These are phyloP conservation scores for Tipula helvola DNA, from an alignment of 2,888 invertebrate species.

Conservation along the genomic window DNA sequence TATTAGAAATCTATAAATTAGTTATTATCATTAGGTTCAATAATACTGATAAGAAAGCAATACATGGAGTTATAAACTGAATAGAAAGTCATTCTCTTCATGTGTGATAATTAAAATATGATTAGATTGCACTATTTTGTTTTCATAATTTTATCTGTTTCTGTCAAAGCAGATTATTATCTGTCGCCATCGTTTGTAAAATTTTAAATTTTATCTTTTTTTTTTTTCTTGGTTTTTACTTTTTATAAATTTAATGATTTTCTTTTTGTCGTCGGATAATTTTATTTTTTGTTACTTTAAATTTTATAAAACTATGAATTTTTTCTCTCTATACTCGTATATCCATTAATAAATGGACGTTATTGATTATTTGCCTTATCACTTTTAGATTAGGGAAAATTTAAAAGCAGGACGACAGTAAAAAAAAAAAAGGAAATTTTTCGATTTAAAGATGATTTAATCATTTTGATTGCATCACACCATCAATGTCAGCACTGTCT, in stretches of 20 bases:
- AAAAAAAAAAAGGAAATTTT: background rate
- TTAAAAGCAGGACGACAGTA: background rate
- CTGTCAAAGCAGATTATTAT: background rate
- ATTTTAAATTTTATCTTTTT: background rate
- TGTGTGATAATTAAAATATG: background rate
- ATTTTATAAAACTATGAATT: background rate
- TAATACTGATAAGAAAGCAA: background rate
- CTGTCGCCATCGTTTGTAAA: background rate
- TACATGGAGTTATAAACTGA: background rate
- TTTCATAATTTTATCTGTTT: background rate
- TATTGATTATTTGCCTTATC: background rate
- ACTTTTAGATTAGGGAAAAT: background rate
- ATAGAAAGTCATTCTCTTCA: background rate
- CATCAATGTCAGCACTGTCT: background rate
- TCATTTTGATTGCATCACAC: background rate
- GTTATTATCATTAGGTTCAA: background rate
- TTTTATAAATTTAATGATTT: background rate
- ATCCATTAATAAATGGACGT: background rate
- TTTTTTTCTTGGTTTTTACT: background rate
- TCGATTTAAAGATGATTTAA: background rate
- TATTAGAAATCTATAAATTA: background rate
- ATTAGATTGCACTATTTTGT: background rate
- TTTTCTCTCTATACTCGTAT: background rate
- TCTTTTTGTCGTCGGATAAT: background rate
- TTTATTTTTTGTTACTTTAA: background rate